These are phyloP conservation scores for Luffia ferchaultella DNA, from an alignment of 2,888 invertebrate species.

Conservation along the genomic window DNA sequence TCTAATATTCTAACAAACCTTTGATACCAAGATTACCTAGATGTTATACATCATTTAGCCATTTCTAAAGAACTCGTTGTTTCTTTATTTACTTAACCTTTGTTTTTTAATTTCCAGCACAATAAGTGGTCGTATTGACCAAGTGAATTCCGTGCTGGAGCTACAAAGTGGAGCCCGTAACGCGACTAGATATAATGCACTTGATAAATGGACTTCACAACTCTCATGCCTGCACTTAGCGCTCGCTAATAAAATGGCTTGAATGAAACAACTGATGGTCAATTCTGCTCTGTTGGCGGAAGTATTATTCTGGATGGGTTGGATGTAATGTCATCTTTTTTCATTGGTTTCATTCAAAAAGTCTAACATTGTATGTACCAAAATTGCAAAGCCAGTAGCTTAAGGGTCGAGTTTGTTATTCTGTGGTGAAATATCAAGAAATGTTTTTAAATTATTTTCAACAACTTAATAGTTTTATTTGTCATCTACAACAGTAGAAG, in stretches of 20 bases:
- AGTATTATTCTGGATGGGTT: not conserved
- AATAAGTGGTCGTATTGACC: conserved; percentile 88
- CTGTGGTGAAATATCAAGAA: too few species aligned
- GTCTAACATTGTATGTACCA: too few species aligned
- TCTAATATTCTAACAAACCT: too few species aligned
- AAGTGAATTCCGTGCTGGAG: conserved; percentile 93
- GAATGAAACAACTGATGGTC: conserved; percentile 22
- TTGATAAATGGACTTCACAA: conserved; percentile 97
- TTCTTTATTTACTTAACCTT: too few species aligned
- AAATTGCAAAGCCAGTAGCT: too few species aligned
- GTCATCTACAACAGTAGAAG: too few species aligned
- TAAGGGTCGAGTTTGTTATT: too few species aligned
- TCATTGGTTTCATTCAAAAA: conserved; percentile 1
- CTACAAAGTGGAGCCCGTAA: conserved; percentile 81
- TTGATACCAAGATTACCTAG: too few species aligned
- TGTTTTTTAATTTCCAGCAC: conserved; percentile 64
- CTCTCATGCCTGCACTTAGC: conserved; percentile 87
- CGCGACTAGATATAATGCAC: conserved; percentile 88
- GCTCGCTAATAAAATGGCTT: conserved; percentile 94
- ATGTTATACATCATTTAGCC: too few species aligned
- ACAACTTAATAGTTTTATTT: too few species aligned
- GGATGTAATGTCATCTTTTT: not conserved
- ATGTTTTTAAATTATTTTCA: too few species aligned
- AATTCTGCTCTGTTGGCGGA: conserved; percentile 16
- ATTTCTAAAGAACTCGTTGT: too few species aligned